Conservation (phyloP, 2,888 invertebrate species). For the Caenorhabditis sulstoni region DNA sequence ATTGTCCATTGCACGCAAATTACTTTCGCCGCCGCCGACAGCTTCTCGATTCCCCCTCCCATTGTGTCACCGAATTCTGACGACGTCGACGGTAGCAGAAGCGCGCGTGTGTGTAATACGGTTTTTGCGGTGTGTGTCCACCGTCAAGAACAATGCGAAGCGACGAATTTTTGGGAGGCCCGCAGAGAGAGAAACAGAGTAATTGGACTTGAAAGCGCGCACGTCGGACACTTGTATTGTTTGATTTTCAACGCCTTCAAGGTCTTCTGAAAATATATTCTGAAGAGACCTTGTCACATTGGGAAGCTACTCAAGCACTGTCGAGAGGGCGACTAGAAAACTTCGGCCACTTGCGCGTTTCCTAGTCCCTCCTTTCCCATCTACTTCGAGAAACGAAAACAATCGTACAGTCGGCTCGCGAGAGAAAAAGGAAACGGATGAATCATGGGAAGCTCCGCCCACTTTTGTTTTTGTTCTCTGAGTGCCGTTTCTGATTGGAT, state of each 20-base stretch:
- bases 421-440: no score
- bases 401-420: no score
- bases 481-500: slow-evolving; percentile 15
- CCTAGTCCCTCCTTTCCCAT: no score
- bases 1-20: slow-evolving; percentile 56
- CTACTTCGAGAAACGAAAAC: no score
- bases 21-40: slow-evolving; percentile 11
- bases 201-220: slow-evolving; percentile 30
- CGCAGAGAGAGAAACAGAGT: no score
- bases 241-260: slow-evolving; percentile 38
- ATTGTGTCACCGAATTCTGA: slow-evolving; percentile 18
- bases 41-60: slow-evolving; percentile 28
- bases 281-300: no score
- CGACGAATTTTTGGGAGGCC: background rate
- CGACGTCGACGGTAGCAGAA: background rate
- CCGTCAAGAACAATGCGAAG: slow-evolving; percentile 33
- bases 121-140: slow-evolving; percentile 49
- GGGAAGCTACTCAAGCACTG: no score
- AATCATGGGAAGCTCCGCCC: background rate
- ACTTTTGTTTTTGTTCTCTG: background rate
- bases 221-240: slow-evolving; percentile 16
- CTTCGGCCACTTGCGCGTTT: no score
- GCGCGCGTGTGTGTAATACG: slow-evolving; percentile 36
- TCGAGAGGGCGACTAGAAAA: no score
- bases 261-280: slow-evolving; percentile 33